Percentiles rank a stretch among this genome's conserved stretches.
These are phyloP conservation scores for Eudyptes chrysolophus DNA, from an alignment of 2,113 vertebrate species.

Conservation along the genomic window DNA sequence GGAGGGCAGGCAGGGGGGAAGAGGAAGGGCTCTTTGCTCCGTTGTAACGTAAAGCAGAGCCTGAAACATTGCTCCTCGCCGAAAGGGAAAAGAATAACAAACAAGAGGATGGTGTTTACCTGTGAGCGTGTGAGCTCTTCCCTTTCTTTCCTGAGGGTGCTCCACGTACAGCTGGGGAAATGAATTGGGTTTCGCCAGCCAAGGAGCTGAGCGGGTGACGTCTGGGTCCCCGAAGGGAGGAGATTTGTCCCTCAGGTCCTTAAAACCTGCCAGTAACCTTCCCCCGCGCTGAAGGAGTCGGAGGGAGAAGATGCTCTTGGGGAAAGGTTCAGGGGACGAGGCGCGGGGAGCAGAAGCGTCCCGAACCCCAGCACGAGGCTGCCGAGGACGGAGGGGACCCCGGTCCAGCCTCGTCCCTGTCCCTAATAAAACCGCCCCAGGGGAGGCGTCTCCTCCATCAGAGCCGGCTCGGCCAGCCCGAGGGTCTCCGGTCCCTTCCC, in stretches of 20 bases:
- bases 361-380: neutral
- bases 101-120: neutral
- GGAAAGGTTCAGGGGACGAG: neutral
- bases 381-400: neutral
- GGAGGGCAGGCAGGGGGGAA: neutral
- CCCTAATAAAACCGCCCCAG: neutral
- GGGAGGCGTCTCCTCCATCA: neutral
- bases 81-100: neutral
- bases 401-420: neutral
- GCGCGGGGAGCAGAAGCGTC: fast-evolving
- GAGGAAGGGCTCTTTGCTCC: neutral
- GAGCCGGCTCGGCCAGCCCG: neutral
- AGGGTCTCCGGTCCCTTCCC: neutral
- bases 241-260: neutral
- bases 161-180: neutral
- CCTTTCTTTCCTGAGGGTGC: neutral
- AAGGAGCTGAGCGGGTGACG: neutral
- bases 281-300: neutral
- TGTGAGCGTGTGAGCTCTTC: neutral
- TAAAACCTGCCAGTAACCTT: neutral
- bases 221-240: neutral
- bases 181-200: neutral
- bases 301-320: neutral
- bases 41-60: neutral
- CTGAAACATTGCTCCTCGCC: neutral